A percentile compares a stretch with the other conserved stretches of the same genome.
phyloP scores from a whole-genome alignment of 2,797 vertebrate genomes.

The Florisuga fusca region DNA sequence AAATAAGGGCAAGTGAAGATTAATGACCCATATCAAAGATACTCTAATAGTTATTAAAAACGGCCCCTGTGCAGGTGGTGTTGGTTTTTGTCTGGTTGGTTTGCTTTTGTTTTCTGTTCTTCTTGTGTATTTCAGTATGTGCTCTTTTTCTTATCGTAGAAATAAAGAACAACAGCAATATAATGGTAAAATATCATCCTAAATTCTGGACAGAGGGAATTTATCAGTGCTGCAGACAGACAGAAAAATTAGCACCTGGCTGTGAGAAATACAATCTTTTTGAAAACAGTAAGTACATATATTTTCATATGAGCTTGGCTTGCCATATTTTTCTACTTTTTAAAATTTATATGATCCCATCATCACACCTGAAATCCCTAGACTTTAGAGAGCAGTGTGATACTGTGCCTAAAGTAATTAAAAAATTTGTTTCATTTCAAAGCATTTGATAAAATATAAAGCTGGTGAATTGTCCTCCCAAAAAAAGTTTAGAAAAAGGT shows the following conservation, averaged over 20 bases:
- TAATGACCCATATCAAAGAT: not conserved
- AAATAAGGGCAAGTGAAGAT: not conserved
- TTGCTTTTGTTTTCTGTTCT: too few species aligned
- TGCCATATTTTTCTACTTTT: not conserved
- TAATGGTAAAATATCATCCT: constrained; percentile 92
- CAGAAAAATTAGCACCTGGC: constrained; percentile 89
- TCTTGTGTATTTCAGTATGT: not conserved
- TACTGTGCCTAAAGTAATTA: not conserved
- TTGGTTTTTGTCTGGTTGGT: too few species aligned
- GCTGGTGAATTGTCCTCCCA: not conserved
- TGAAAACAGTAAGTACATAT: constrained; percentile 85
- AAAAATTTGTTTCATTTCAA: not conserved
- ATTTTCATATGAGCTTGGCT: not conserved
- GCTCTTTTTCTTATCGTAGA: constrained; percentile 74
- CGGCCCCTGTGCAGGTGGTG: not conserved
- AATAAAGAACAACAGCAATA: constrained; percentile 87
- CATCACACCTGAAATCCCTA: not conserved
- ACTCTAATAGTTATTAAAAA: not conserved
- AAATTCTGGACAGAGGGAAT: constrained; percentile 92
- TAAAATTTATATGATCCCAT: not conserved
- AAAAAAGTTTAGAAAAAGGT: not conserved
- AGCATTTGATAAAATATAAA: not conserved
- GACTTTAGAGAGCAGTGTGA: not conserved
- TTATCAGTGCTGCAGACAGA: constrained; percentile 94
- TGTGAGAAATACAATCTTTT: constrained; percentile 92